A percentile compares a stretch with the other conserved stretches of the same genome.
Evolutionary conservation across 1,140 invertebrate genomes (phyloP).

Genomic region (Ylistrum balloti): DNA sequence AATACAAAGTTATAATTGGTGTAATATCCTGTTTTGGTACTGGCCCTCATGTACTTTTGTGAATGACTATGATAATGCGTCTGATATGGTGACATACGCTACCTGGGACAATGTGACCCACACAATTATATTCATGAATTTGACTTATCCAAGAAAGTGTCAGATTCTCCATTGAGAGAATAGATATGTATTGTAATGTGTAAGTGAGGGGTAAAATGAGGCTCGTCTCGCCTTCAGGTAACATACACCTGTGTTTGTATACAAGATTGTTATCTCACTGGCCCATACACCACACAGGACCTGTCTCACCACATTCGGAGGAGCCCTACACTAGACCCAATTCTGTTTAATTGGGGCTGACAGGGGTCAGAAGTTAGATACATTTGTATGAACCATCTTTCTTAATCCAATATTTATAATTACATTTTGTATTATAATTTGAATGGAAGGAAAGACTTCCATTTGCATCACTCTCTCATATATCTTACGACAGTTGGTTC

Average conservation of each 20-base stretch:
- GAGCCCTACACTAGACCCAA: neutral
- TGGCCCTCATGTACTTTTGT: neutral
- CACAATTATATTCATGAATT: slow-evolving; percentile 21
- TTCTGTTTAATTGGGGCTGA: neutral
- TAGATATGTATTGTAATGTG: slow-evolving; percentile 13
- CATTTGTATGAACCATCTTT: neutral
- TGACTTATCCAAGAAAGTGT: slow-evolving; percentile 38
- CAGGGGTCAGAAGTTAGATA: neutral
- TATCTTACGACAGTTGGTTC: neutral
- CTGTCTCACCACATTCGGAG: neutral
- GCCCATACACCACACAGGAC: neutral
- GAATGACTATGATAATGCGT: neutral
- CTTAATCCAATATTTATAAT: too few species aligned
- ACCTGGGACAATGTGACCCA: slow-evolving; percentile 1
- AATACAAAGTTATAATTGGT: too few species aligned
- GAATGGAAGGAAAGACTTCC: too few species aligned
- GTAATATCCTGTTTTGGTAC: neutral
- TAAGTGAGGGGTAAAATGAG: slow-evolving; percentile 27
- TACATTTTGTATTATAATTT: too few species aligned
- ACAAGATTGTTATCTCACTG: slow-evolving; percentile 33
- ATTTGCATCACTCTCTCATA: too few species aligned
- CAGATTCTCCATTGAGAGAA: slow-evolving; percentile 17
- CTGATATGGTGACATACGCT: neutral
- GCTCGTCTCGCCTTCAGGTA: neutral
- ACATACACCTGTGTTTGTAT: slow-evolving; percentile 38